phyloP scores from a whole-genome alignment of 2,113 vertebrate species.

The Misgurnus mizolepis region DNA sequence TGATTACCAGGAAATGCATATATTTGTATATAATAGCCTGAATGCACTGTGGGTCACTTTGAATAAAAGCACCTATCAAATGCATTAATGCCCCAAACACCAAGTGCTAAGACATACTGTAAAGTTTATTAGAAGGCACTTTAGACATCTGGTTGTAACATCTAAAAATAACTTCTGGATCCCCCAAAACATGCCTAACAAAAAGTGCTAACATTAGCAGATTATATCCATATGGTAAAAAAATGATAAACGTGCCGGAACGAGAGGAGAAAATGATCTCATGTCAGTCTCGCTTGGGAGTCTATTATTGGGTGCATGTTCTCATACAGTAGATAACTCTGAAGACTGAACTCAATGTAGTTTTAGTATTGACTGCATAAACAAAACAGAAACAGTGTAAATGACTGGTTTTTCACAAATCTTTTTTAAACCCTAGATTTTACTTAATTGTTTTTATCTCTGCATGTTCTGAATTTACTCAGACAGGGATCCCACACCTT shows the following conservation, averaged over 20 bases:
- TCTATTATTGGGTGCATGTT: neutral
- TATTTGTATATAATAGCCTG: no score
- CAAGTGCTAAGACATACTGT: no score
- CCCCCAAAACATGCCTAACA: conserved; percentile 1
- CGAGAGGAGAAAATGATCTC: conserved; percentile 13
- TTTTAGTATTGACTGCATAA: neutral
- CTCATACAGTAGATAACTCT: neutral
- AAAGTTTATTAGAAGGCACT: neutral
- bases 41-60: no score
- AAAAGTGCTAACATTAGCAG: neutral
- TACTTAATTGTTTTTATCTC: neutral
- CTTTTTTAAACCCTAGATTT: neutral
- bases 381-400: neutral
- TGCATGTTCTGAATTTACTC: no score
- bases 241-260: neutral
- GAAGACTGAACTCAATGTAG: conserved; percentile 25
- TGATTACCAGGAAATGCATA: no score
- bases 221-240: neutral
- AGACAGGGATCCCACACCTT: no score
- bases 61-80: no score
- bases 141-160: neutral
- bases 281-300: neutral
- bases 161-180: neutral
- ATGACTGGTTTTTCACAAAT: no score
- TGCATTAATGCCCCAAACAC: no score